Conservation (phyloP, 2,113 vertebrate genomes). For the Platichthys flesus region DNA sequence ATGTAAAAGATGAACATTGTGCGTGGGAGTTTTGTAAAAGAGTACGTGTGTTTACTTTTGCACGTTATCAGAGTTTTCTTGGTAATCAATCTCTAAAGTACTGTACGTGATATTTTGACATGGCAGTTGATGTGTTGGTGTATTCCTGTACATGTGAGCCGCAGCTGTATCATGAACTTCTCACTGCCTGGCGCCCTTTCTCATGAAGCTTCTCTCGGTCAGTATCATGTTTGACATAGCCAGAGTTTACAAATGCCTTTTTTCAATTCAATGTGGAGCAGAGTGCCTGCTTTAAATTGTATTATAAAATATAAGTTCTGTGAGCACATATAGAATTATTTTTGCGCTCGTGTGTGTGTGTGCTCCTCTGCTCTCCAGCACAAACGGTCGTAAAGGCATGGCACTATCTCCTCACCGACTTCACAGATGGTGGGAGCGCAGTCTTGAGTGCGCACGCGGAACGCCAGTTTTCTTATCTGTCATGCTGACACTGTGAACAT, state of each 20-base stretch:
- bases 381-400: too few relatives aligned
- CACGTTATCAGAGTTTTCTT: constrained; percentile 67
- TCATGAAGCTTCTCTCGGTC: constrained; percentile 2
- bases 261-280: constrained; percentile 28
- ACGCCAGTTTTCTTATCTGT: constrained; percentile 35
- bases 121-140: constrained; percentile 71
- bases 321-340: constrained; percentile 30
- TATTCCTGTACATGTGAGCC: constrained; percentile 70
- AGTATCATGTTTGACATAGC: constrained; percentile 28
- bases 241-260: constrained; percentile 35
- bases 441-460: neutral
- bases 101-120: constrained; percentile 70
- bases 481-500: constrained; percentile 60
- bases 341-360: neutral
- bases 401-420: too few relatives aligned
- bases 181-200: constrained; percentile 64
- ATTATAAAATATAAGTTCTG: constrained; percentile 31
- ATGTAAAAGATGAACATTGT: constrained; percentile 76
- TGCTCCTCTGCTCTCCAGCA: too few relatives aligned
- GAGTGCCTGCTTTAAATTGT: constrained; percentile 48
- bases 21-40: constrained; percentile 69
- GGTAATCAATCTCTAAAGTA: constrained; percentile 71
- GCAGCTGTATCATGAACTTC: constrained; percentile 65
- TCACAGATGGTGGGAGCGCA: too few relatives aligned
- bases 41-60: constrained; percentile 72